A percentile compares a stretch with the other conserved stretches of the same genome.
Conservation (phyloP, 2,113 vertebrate genomes). For the Prolemur simus region DNA sequence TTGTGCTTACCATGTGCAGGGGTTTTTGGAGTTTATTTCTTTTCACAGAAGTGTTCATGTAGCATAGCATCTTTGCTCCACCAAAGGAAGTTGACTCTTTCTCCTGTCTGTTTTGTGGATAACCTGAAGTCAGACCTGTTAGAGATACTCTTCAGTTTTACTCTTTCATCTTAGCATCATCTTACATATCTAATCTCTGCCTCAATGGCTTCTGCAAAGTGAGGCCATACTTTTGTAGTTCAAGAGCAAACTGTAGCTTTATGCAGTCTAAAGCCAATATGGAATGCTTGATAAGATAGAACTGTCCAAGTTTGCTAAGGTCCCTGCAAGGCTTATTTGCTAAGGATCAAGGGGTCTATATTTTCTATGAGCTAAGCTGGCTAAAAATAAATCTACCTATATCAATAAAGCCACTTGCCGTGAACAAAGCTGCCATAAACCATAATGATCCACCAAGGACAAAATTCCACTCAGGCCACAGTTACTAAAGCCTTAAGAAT, state of each 20-base stretch:
- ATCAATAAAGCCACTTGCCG: slow-evolving; percentile 64
- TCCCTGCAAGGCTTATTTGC: slow-evolving; percentile 42
- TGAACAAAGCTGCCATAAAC: slow-evolving; percentile 51
- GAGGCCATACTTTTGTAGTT: background rate
- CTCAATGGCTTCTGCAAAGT: background rate
- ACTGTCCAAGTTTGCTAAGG: background rate
- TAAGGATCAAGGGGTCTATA: slow-evolving; percentile 42
- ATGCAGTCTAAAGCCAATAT: background rate
- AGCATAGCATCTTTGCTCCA: background rate
- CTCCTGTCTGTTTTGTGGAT: background rate
- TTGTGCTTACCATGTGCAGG: background rate
- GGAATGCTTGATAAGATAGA: background rate
- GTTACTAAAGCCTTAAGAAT: background rate
- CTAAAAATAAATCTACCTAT: slow-evolving; percentile 53
- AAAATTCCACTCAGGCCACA: slow-evolving; percentile 35
- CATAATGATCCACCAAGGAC: slow-evolving; percentile 64
- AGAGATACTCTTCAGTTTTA: background rate
- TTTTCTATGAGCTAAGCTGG: slow-evolving; percentile 49
- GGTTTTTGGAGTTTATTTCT: background rate
- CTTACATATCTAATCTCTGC: background rate
- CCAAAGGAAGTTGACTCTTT: background rate
- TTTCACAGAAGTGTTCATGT: background rate
- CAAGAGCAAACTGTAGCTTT: background rate
- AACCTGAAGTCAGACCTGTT: background rate
- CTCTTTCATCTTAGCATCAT: background rate